Base-by-base conservation (phyloP, 1,140 invertebrate species). In the Eupristina koningsbergeri region DNA sequence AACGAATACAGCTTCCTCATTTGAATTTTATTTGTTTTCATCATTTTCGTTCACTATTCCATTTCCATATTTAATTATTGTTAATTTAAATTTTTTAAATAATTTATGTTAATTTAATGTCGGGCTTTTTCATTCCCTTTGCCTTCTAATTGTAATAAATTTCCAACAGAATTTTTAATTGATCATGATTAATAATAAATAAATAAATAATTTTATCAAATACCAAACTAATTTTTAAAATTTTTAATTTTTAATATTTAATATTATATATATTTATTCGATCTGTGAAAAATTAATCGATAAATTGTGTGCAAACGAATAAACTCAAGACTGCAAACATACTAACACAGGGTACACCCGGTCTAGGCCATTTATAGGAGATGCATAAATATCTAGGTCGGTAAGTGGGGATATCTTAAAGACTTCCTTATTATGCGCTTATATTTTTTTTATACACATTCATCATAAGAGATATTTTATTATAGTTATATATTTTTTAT, bases 301-400 rank as follows among this genome's bases (percentile, higher is more conserved):
- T n/a, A n/a, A n/a, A n/a, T n/a, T n/a, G n/a, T n/a, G n/a, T n/a
- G n/a, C 41, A 67, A 80, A 80, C 64, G 86, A 86, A 86, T 84
- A 86, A 86, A 86, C 74, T 86, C 41, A 47, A 85, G 87, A 86
- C 86, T 86, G 81, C 86, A 87, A 89, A 86, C 87, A 89, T 86
- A 91, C 91, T 91, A 89, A 87, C 88, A 88, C 86, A 88, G 85
- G 88, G 90, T 89, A 89, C 87, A 90, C 87, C 89, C 89, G 90
- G 89, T 89, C 89, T 89, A 90, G 89, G 88, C 88, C 89, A 93
- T 93, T 92, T 93, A 92, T 93, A 93, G 86, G 69, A 76, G 88
- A 88, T 87, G 87, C 89, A 83, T 87, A 91, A 91, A 89, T 91
- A 91, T 89, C 89, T 90, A 90, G 90, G 90, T 90, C 91, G 90